Conservation (phyloP, 2,888 invertebrate genomes). For the Copidosoma aretas region DNA sequence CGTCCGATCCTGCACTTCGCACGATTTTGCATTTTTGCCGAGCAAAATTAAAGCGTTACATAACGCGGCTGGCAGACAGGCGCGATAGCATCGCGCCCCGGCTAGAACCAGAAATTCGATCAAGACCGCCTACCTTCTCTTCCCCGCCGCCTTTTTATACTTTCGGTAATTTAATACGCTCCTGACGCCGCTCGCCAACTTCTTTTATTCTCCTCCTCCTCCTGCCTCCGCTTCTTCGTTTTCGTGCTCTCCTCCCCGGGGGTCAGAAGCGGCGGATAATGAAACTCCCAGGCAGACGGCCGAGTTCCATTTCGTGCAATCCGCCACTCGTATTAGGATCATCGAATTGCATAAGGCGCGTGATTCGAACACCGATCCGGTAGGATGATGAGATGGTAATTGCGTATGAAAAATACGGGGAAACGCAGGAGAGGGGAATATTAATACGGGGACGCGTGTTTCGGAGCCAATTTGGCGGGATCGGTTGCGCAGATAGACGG, state of each 20-base stretch:
- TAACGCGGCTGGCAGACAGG: not conserved
- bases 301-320: not conserved
- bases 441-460: not conserved
- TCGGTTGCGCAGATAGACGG: no score
- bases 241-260: no score
- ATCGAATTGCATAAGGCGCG: not conserved
- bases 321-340: conserved; percentile 15
- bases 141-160: not conserved
- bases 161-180: no score
- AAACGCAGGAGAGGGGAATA: not conserved
- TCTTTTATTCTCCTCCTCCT: no score
- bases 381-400: not conserved
- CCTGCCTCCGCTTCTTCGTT: no score
- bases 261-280: not conserved
- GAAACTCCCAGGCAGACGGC: not conserved
- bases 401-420: not conserved
- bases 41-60: conserved; percentile 24
- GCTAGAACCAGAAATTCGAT: conserved; percentile 28
- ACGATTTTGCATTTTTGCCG: conserved; percentile 11
- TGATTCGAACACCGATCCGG: not conserved
- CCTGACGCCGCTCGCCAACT: no score
- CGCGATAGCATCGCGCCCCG: not conserved
- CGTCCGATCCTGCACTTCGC: conserved; percentile 12
- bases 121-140: conserved; percentile 13
- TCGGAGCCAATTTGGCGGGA: not conserved